Evolutionary conservation across 2,888 invertebrate genomes (phyloP).

Genomic region (Sinelater perroti): DNA sequence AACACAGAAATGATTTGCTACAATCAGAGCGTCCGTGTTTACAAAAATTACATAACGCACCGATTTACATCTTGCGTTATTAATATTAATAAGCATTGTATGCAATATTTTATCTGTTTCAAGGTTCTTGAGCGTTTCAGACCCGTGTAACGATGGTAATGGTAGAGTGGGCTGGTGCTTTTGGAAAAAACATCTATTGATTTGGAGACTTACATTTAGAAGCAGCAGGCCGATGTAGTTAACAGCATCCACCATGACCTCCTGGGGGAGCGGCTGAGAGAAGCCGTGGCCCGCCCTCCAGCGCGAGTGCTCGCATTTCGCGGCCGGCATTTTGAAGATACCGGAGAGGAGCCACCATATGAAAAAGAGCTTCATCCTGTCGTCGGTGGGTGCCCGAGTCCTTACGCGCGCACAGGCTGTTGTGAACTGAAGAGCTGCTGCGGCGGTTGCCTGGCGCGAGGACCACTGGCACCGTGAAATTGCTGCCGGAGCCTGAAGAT

Average conservation of each 20-base stretch:
- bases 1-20: no score
- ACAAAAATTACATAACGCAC: no score
- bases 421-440: constrained; percentile 31
- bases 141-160: no score
- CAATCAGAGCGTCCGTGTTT: no score
- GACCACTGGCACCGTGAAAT: constrained; percentile 16
- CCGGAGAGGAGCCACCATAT: constrained; percentile 13
- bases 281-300: constrained; percentile 35
- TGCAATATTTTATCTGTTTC: no score
- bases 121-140: no score
- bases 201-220: constrained; percentile 66
- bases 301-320: constrained; percentile 2
- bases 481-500: no score
- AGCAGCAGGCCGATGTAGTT: constrained; percentile 77
- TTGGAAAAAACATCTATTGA: background rate
- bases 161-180: no score
- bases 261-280: constrained; percentile 65
- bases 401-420: constrained; percentile 26
- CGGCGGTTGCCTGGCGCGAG: constrained; percentile 3
- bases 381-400: constrained; percentile 20
- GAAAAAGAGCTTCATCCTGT: constrained; percentile 25
- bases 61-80: no score
- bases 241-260: constrained; percentile 81
- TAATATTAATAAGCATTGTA: no score
- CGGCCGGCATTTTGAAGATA: constrained; percentile 17